These are phyloP conservation scores for Lasius fuliginosus DNA, from an alignment of 2,888 invertebrate genomes.

Conservation along the genomic window DNA sequence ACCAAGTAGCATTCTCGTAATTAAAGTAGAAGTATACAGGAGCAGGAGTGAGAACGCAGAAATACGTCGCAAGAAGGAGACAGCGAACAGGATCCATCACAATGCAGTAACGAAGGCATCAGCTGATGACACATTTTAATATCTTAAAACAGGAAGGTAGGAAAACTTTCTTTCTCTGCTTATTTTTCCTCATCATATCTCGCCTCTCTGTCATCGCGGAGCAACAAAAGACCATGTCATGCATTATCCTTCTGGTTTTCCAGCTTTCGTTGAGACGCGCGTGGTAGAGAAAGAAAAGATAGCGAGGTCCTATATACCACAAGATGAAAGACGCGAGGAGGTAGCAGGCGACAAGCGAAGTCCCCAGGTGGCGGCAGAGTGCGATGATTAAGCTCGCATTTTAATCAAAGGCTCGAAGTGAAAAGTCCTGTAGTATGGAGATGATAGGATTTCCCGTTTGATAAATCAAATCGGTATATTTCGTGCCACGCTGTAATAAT, in stretches of 20 bases:
- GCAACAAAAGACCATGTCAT: constrained; percentile 82
- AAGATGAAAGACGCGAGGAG: constrained; percentile 50
- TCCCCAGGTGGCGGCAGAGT: constrained; percentile 83
- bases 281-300: constrained; percentile 71
- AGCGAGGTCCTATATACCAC: constrained; percentile 61
- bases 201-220: constrained; percentile 61
- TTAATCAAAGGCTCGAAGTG: constrained; percentile 85
- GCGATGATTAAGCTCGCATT: constrained; percentile 86
- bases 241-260: constrained; percentile 82
- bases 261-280: constrained; percentile 76
- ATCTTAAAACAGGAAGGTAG: constrained; percentile 83
- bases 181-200: constrained; percentile 60
- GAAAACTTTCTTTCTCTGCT: constrained; percentile 66
- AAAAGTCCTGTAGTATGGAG: constrained; percentile 84
- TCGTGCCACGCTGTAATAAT: constrained; percentile 76
- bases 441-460: constrained; percentile 84
- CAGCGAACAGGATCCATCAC: constrained; percentile 76
- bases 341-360: constrained; percentile 75
- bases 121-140: constrained; percentile 86
- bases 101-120: constrained; percentile 83
- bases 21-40: constrained; percentile 68
- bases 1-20: constrained; percentile 70
- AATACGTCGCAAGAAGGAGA: constrained; percentile 41
- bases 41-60: constrained; percentile 26
- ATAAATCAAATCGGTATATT: constrained; percentile 84